Conservation (phyloP, 2,113 vertebrate species). For the Martes martes region DNA sequence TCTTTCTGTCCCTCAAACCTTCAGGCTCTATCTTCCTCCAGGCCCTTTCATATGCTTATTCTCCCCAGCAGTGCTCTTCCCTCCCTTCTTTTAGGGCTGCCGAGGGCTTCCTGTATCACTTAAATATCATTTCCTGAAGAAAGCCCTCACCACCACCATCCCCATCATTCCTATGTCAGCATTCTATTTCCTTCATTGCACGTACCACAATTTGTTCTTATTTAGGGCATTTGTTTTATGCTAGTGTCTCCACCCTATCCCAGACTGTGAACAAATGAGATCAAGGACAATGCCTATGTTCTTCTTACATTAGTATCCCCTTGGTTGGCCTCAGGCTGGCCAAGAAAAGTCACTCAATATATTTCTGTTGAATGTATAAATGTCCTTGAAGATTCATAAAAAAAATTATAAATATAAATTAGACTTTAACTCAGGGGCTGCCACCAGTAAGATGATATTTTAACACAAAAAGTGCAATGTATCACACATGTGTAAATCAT, state of each 20-base stretch:
- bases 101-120: neutral
- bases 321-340: neutral
- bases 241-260: too few relatives aligned
- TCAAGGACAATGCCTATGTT: neutral
- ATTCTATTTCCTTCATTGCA: neutral
- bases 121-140: neutral
- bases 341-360: neutral
- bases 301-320: neutral
- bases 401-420: neutral
- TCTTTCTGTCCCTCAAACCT: neutral
- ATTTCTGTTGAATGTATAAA: neutral
- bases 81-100: neutral
- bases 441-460: neutral
- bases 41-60: neutral
- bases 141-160: neutral
- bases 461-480: neutral
- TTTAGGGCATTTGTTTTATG: neutral
- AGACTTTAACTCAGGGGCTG: neutral
- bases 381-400: neutral
- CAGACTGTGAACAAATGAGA: neutral
- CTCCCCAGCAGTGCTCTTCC: neutral
- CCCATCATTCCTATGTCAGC: neutral
- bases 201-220: neutral
- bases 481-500: neutral
- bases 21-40: neutral